A percentile compares a stretch with the other conserved stretches of the same genome.
Evolutionary conservation across 2,797 vertebrate genomes (phyloP).

Genomic region (Cirrhinus mrigala): DNA sequence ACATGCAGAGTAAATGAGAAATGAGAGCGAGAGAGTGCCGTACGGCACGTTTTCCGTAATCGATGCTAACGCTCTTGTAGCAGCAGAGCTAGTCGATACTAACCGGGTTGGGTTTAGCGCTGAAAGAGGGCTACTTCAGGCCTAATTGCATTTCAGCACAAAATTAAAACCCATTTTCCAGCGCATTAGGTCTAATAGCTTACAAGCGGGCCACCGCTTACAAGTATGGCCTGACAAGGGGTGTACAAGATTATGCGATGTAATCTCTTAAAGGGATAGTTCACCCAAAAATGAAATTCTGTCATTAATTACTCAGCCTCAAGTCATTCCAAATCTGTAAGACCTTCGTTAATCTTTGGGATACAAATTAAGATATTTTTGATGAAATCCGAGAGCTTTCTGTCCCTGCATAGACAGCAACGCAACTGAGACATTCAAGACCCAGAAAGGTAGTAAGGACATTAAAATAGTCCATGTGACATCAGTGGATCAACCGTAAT

Average conservation of each 20-base stretch:
- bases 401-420: too few relatives aligned
- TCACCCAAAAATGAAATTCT: too few relatives aligned
- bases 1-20: constrained; percentile 22
- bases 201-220: constrained; percentile 18
- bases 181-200: constrained; percentile 61
- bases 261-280: neutral
- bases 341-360: too few relatives aligned
- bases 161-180: constrained; percentile 69
- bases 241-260: neutral
- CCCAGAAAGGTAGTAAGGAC: too few relatives aligned
- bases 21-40: neutral
- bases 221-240: neutral
- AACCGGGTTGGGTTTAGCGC: constrained; percentile 62
- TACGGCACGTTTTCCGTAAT: constrained; percentile 38
- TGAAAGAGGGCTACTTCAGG: constrained; percentile 54
- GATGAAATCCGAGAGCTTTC: too few relatives aligned
- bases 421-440: too few relatives aligned
- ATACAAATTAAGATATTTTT: too few relatives aligned
- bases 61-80: constrained; percentile 66
- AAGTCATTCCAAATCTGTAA: too few relatives aligned
- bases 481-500: too few relatives aligned
- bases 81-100: constrained; percentile 62
- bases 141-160: constrained; percentile 62
- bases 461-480: too few relatives aligned
- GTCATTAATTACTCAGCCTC: too few relatives aligned